Conservation (phyloP, 2,888 invertebrate genomes). For the Iphiclides podalirius region DNA sequence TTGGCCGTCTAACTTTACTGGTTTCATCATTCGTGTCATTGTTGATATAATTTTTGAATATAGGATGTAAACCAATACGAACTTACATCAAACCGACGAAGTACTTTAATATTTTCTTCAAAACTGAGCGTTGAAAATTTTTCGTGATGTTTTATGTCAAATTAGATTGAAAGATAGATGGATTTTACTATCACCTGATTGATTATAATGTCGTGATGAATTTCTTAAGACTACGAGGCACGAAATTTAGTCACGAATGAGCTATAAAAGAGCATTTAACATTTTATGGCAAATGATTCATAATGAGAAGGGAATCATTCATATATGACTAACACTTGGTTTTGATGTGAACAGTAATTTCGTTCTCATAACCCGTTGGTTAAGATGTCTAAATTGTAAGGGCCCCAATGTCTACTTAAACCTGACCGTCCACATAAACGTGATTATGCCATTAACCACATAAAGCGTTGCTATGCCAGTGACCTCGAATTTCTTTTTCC, state of each 20-base stretch:
- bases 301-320: too few species aligned
- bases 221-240: not conserved
- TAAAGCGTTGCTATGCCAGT: conserved; percentile 4
- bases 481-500: conserved; percentile 16
- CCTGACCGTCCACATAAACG: not conserved
- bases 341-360: conserved; percentile 1
- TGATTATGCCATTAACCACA: not conserved
- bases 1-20: too few species aligned
- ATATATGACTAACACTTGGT: not conserved
- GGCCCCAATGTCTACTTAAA: conserved; percentile 7
- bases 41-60: too few species aligned
- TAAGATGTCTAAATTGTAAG: too few species aligned
- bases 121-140: not conserved
- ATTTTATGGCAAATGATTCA: conserved; percentile 5
- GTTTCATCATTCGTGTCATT: too few species aligned
- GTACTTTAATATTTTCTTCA: not conserved
- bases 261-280: not conserved
- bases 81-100: too few species aligned
- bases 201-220: not conserved
- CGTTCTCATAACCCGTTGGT: conserved; percentile 10
- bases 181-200: not conserved
- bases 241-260: conserved; percentile 2
- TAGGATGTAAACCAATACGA: too few species aligned
- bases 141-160: too few species aligned
- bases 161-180: not conserved